Evolutionary conservation across 2,797 vertebrate genomes (phyloP), one percentile per base, ranked within the genome.

Genomic region (Delichon dasypus): DNA sequence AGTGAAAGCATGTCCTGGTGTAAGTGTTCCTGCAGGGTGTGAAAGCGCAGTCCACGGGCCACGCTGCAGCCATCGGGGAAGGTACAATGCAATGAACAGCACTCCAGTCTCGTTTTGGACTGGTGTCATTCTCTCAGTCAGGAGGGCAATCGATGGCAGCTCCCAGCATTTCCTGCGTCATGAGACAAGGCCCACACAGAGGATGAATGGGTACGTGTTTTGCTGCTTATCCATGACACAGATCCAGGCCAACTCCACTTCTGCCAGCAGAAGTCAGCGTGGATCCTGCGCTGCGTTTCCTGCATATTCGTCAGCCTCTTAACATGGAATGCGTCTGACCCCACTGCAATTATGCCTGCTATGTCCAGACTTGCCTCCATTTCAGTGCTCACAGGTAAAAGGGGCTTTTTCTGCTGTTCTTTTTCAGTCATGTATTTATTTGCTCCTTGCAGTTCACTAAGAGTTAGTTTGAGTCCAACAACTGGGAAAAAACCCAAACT

Each of bases 211-310:
- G 22, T 22, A 10, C 2, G 2, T 5, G 11, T 61, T 73, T 29
- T 36, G 34, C 80, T 64, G 62, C 67, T 90, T 32, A 32, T 20
- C 53, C 25, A 10, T 4, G 61, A 68, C 29, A 29, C 18, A 9
- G 54, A 50, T 32, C 82, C 68, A 40, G 44, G 62, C 26, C 72
- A 47, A 8, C 30, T 13, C 38, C 25, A 0, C n/a, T 77, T 29
- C 32, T 0, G 0, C 20, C 32, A 27, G 85, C 2, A 0, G 78
- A 25, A 86, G 45, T 3, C 4, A 0, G 65, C 13, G 4, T 3
- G 21, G 38, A 47, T 77, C 73, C 68, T 32, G 90, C 25, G 1
- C 58, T 0, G 4, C 0, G 27, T 81, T 89, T 47, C 1, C 1
- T 27, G 75, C 78, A 29, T 11, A 23, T 53, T 78, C 30, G 10